Conservation (phyloP, 2,797 vertebrate species). For the Cyclura pinguis region DNA sequence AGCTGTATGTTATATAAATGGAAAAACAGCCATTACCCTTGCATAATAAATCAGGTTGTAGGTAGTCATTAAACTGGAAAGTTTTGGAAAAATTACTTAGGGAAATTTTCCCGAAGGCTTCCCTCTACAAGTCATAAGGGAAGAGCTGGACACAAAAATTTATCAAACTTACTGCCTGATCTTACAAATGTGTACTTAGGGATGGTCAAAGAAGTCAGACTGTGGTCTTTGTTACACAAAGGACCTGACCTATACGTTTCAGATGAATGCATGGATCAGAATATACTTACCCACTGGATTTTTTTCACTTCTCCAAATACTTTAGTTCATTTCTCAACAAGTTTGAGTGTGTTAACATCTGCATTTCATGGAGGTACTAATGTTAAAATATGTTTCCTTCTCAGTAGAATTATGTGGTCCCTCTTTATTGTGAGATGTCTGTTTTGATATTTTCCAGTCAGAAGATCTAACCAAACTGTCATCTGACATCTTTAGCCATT, state of each 20-base stretch:
- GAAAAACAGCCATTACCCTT: slow-evolving; percentile 20
- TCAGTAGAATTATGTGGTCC: too few species aligned
- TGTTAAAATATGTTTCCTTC: too few species aligned
- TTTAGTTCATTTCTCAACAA: background rate
- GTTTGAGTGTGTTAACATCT: background rate
- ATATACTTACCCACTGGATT: background rate
- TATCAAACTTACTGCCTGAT: slow-evolving; percentile 11
- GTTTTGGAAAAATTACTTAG: slow-evolving; percentile 5
- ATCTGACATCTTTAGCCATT: too few species aligned
- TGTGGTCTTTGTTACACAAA: slow-evolving; percentile 1
- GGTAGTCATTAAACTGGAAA: slow-evolving; percentile 19
- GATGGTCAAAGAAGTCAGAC: background rate
- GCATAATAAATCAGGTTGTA: slow-evolving; percentile 26
- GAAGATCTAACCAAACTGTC: too few species aligned
- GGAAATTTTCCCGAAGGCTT: background rate
- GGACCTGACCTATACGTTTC: background rate
- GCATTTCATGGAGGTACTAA: background rate
- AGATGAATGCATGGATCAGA: background rate
- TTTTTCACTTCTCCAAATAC: too few species aligned
- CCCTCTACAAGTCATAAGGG: background rate
- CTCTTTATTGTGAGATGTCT: too few species aligned
- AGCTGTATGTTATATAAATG: background rate
- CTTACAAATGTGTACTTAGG: background rate
- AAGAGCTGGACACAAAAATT: background rate
- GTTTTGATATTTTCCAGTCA: too few species aligned